Evolutionary conservation across 2,888 invertebrate species (phyloP).

Genomic region (Schizotus pectinicornis): DNA sequence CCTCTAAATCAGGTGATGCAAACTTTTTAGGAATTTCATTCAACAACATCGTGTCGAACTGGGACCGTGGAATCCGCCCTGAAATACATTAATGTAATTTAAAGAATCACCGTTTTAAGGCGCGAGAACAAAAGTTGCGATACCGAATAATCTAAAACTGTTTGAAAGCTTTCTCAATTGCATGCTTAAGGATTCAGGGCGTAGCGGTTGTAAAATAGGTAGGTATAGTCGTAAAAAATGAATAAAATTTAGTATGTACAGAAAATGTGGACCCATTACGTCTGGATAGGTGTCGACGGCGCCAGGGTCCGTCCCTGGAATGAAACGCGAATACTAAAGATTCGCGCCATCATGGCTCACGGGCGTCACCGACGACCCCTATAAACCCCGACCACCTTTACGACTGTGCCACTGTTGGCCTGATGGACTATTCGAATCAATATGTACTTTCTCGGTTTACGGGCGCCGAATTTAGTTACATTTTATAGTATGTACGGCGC

Average conservation of each 20-base stretch:
- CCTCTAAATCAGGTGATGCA: no score
- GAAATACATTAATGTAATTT: no score
- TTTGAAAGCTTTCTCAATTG: no score
- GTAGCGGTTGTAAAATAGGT: no score
- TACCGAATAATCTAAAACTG: no score
- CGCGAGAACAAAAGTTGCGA: no score
- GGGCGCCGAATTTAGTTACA: conserved; percentile 23
- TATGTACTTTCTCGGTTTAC: conserved; percentile 21
- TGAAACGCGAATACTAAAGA: conserved; percentile 16
- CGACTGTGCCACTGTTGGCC: conserved; percentile 21
- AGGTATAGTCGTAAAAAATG: neutral
- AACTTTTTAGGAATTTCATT: no score
- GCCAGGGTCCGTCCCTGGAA: conserved; percentile 7
- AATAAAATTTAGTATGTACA: neutral
- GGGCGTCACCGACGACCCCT: conserved; percentile 15
- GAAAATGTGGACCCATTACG: neutral
- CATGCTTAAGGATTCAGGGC: no score
- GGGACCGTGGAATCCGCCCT: no score
- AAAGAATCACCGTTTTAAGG: no score
- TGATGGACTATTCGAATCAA: conserved; percentile 25
- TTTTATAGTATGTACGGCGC: conserved; percentile 11
- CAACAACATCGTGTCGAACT: no score
- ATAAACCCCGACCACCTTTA: conserved; percentile 28
- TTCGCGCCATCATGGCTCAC: conserved; percentile 7
- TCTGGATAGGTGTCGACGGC: conserved; percentile 6